A percentile compares a stretch with the other conserved stretches of the same genome.
These are phyloP conservation scores for Falcaria lacertinaria DNA, from an alignment of 2,888 invertebrate species.

Conservation along the genomic window DNA sequence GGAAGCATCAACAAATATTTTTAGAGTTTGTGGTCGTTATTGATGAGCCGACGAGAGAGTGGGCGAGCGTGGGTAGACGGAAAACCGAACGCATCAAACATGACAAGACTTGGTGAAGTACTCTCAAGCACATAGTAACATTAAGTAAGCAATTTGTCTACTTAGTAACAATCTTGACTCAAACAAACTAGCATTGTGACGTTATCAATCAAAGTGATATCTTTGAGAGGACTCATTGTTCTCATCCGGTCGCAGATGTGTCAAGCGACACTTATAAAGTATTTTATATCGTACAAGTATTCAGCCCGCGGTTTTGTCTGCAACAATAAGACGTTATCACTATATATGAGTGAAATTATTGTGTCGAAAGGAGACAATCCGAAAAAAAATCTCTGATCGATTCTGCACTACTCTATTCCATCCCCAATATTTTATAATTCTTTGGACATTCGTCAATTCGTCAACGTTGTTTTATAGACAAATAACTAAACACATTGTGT, in stretches of 20 bases:
- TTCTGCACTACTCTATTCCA: too few relatives aligned
- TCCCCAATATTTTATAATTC: too few relatives aligned
- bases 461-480: too few relatives aligned
- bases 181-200: slow-evolving; percentile 19
- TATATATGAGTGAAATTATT: too few relatives aligned
- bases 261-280: slow-evolving; percentile 29
- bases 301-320: too few relatives aligned
- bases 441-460: too few relatives aligned
- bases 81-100: not conserved
- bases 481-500: too few relatives aligned
- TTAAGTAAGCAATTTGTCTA: slow-evolving; percentile 8
- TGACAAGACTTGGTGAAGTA: not conserved
- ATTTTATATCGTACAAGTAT: not conserved
- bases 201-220: slow-evolving; percentile 42
- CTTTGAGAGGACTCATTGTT: slow-evolving; percentile 45
- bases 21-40: not conserved
- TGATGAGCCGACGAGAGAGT: not conserved
- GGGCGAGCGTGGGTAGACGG: not conserved
- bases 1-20: not conserved
- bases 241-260: slow-evolving; percentile 47
- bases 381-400: too few relatives aligned
- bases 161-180: slow-evolving; percentile 5
- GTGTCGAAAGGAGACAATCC: too few relatives aligned
- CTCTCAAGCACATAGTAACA: not conserved
- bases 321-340: too few relatives aligned